Evolutionary conservation across 2,113 vertebrate genomes (phyloP).

Genomic region (Rhinolophus ferrumequinum): DNA sequence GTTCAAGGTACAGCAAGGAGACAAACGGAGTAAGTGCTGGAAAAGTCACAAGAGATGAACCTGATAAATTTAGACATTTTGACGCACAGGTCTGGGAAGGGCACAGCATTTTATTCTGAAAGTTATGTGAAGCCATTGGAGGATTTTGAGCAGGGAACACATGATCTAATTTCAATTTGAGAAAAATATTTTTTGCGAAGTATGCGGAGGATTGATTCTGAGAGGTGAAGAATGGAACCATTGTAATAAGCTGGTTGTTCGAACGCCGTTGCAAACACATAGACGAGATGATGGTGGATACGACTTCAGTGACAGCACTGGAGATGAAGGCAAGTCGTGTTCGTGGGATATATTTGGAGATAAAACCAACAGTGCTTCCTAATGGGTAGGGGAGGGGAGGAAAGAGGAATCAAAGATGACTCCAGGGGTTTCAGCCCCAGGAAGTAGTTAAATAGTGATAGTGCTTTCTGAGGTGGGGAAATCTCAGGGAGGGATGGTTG

Average conservation of each 20-base stretch:
- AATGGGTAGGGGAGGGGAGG: background rate
- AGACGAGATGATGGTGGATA: background rate
- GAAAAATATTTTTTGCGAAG: background rate
- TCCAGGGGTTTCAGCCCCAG: background rate
- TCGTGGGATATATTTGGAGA: background rate
- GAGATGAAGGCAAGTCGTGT: background rate
- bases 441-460: background rate
- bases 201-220: background rate
- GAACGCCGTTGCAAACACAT: too few relatives aligned
- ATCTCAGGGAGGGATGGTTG: background rate
- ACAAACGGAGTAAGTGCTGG: too few relatives aligned
- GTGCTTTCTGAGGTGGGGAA: background rate
- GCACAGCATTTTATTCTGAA: background rate
- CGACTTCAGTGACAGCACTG: too few relatives aligned
- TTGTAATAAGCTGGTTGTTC: background rate
- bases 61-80: background rate
- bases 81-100: background rate
- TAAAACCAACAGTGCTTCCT: background rate
- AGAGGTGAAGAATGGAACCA: background rate
- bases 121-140: background rate
- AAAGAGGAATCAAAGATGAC: background rate
- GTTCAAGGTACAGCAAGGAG: background rate
- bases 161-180: background rate
- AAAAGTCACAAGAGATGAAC: background rate
- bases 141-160: background rate